Percentiles rank a stretch among this genome's conserved stretches.
phyloP scores from a whole-genome alignment of 2,888 invertebrate genomes.

The Conus canariensis region DNA sequence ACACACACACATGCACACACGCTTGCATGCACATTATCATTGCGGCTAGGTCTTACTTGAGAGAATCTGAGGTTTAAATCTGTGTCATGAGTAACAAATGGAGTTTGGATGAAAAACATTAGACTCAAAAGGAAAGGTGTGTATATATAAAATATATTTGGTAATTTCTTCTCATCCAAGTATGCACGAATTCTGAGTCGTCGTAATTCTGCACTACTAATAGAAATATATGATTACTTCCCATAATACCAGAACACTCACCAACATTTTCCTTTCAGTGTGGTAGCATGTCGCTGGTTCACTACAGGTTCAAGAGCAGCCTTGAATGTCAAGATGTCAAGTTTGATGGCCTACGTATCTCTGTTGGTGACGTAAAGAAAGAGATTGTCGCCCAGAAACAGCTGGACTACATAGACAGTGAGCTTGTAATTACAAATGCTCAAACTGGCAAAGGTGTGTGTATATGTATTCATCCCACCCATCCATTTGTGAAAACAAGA shows the following conservation, averaged over 20 bases:
- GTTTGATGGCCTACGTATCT: constrained; percentile 97
- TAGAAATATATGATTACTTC: no score
- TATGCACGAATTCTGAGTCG: no score
- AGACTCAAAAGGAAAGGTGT: no score
- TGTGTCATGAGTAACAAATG: no score
- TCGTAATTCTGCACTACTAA: no score
- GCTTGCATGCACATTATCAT: no score
- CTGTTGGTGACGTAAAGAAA: constrained; percentile 95
- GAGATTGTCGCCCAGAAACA: constrained; percentile 96
- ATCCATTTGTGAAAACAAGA: not conserved
- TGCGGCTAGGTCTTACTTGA: no score
- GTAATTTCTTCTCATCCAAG: no score
- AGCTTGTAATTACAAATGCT: constrained; percentile 96
- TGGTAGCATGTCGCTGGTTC: constrained; percentile 87
- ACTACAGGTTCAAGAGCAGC: constrained; percentile 99
- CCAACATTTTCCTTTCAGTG: not conserved
- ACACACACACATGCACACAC: no score
- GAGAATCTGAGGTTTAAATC: no score
- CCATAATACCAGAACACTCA: not conserved
- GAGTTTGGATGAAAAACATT: no score
- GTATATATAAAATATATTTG: no score
- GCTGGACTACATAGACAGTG: constrained; percentile 95
- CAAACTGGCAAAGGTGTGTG: constrained; percentile 93
- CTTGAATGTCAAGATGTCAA: constrained; percentile 97
- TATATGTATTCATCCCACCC: constrained; percentile 77